Evolutionary conservation across 2,888 invertebrate species (phyloP), one percentile per base, ranked within the genome.

Genomic region (Rhingia rostrata): DNA sequence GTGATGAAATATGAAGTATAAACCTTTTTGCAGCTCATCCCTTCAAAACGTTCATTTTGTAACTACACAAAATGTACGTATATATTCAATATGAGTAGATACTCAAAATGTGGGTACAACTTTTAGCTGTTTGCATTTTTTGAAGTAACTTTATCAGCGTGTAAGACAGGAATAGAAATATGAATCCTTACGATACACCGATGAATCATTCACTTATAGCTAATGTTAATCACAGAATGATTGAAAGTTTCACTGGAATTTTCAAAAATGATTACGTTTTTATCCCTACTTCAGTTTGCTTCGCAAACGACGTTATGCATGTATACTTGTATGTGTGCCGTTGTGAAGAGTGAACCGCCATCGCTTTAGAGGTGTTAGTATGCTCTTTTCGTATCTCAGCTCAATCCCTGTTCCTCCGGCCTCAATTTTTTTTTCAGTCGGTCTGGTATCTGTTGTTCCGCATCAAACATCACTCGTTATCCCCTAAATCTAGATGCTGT

Each of bases 401-500:
- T 77, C 72, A 77, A 77, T 82, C 82, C 60, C 66, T 83, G 49
- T 60, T 82, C 61, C 78, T 41, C 10, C 39, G 58, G 75, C 70
- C 60, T 58, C 72, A 58, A 82, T 83, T 78, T 73, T 58, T 73
- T 58, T 78, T 73, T 63, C 33, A 49, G 56, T 78, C 78, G 63
- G 53, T 60, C 30, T 54, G 43, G 54, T 78, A 78, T 83, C 72
- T 78, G 43, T 43, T 79, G 78, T 53, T 56, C 73, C 41, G 49
- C 67, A 73, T 83, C 67, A 73, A 78, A 83, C 56, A 83, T 67
- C 66, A 58, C 73, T 83, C 73, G 73, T 69, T 78, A 73, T 78
- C 70, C 78, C 56, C 60, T 82, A 83, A 83, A 83, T 78, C 73
- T 78, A 78, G 78, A 79, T 78, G 37, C 73, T 63, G 72, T 79